phyloP scores from a whole-genome alignment of 2,888 invertebrate genomes.

The Artemia sp. region DNA sequence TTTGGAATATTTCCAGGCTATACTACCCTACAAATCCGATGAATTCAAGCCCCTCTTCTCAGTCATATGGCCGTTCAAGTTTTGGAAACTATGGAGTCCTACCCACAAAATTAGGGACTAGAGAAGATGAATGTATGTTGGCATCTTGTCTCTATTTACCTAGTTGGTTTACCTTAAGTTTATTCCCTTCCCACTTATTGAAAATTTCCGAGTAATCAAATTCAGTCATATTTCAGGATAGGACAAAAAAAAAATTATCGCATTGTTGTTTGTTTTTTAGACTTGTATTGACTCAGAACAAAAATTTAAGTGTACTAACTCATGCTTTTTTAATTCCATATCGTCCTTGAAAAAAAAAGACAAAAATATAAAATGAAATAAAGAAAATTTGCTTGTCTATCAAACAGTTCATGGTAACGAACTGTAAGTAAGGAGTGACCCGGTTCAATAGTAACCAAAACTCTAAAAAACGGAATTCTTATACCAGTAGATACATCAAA shows the following conservation, averaged over 20 bases:
- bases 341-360: not conserved
- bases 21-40: constrained; percentile 47
- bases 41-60: constrained; percentile 43
- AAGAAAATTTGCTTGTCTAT: not conserved
- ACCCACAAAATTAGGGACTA: constrained; percentile 34
- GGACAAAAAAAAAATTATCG: not conserved
- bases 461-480: too few relatives aligned
- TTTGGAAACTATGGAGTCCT: constrained; percentile 22
- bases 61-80: constrained; percentile 28
- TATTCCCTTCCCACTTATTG: too few relatives aligned
- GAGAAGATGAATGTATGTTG: constrained; percentile 51
- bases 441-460: too few relatives aligned
- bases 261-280: not conserved
- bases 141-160: not conserved
- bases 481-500: too few relatives aligned
- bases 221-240: not conserved
- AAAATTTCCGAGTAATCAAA: too few relatives aligned
- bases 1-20: constrained; percentile 16
- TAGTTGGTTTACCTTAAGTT: not conserved
- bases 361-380: not conserved
- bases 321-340: too few relatives aligned
- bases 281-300: too few relatives aligned
- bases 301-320: too few relatives aligned
- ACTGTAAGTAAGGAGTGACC: too few relatives aligned
- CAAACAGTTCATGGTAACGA: too few relatives aligned